Evolutionary conservation across 2,113 vertebrate species (phyloP).

Genomic region (Salvelinus fontinalis): DNA sequence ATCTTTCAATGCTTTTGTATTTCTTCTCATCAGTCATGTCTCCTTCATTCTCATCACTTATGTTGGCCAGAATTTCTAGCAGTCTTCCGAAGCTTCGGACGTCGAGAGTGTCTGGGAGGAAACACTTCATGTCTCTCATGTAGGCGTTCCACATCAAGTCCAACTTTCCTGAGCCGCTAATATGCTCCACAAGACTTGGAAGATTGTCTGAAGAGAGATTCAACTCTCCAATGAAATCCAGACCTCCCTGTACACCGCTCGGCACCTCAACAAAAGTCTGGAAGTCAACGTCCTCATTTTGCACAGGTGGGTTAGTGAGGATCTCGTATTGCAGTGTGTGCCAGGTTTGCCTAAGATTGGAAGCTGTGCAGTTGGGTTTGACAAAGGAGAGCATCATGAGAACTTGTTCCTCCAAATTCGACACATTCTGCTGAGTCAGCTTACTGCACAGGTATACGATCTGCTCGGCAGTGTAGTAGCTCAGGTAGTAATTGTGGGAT

Average conservation of each 20-base stretch:
- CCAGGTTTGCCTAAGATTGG: slow-evolving; percentile 62
- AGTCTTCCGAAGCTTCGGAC: slow-evolving; percentile 78
- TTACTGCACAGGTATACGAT: slow-evolving; percentile 84
- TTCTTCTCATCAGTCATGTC: slow-evolving; percentile 38
- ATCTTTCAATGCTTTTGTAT: slow-evolving; percentile 49
- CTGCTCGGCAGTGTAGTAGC: slow-evolving; percentile 92
- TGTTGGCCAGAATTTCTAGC: slow-evolving; percentile 74
- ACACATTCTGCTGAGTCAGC: slow-evolving; percentile 60
- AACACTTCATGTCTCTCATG: slow-evolving; percentile 70
- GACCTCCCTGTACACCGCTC: slow-evolving; percentile 16
- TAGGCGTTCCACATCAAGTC: slow-evolving; percentile 78
- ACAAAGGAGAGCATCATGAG: slow-evolving; percentile 91
- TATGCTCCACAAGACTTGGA: slow-evolving; percentile 40
- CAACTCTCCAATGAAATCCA: slow-evolving; percentile 19
- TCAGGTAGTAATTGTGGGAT: slow-evolving; percentile 81
- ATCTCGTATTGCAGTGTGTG: slow-evolving; percentile 70
- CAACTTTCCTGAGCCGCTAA: slow-evolving; percentile 59
- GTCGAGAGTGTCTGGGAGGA: slow-evolving; percentile 80
- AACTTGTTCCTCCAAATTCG: slow-evolving; percentile 66
- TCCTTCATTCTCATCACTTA: slow-evolving; percentile 21
- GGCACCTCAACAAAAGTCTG: slow-evolving; percentile 65
- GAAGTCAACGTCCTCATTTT: slow-evolving; percentile 66
- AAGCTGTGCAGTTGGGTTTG: slow-evolving; percentile 70
- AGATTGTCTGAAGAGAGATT: slow-evolving; percentile 18
- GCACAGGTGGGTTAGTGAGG: slow-evolving; percentile 56